Conservation (phyloP, 1,140 invertebrate genomes). For the Zaprionus ghesquierei region DNA sequence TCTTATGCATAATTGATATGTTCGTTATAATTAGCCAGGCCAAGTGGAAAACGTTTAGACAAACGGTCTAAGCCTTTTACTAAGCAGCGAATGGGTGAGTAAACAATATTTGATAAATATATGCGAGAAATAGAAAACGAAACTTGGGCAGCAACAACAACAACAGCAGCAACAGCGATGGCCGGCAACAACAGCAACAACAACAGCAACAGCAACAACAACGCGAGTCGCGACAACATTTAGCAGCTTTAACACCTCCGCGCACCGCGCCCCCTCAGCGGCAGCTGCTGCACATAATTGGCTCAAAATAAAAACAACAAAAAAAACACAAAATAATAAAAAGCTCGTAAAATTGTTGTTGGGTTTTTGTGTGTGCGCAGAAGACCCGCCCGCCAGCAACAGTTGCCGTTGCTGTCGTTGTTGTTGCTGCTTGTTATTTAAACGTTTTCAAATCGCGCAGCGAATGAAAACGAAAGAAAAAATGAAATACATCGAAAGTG, state of each 20-base stretch:
- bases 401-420: constrained; percentile 39
- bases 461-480: constrained; percentile 81
- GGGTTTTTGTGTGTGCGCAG: constrained; percentile 54
- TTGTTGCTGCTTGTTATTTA: constrained; percentile 67
- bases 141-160: constrained; percentile 28
- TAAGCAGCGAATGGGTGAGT: constrained; percentile 38
- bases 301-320: constrained; percentile 57
- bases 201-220: constrained; percentile 19
- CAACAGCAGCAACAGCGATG: constrained; percentile 21
- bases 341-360: constrained; percentile 58
- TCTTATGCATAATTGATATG: constrained; percentile 42
- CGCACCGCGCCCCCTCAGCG: constrained; percentile 33
- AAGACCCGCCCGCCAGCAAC: constrained; percentile 72
- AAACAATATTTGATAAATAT: constrained; percentile 60
- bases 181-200: constrained; percentile 25
- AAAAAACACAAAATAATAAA: constrained; percentile 59
- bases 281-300: constrained; percentile 79
- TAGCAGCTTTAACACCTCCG: constrained; percentile 56
- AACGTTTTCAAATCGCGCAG: constrained; percentile 79
- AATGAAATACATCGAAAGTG: constrained; percentile 81
- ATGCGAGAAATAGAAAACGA: constrained; percentile 39
- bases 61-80: constrained; percentile 51
- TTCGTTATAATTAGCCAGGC: constrained; percentile 55
- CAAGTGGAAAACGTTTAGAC: constrained; percentile 50
- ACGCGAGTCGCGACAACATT: constrained; percentile 36